Conservation (phyloP, 2,113 vertebrate genomes). For the Myotis lucifugus region DNA sequence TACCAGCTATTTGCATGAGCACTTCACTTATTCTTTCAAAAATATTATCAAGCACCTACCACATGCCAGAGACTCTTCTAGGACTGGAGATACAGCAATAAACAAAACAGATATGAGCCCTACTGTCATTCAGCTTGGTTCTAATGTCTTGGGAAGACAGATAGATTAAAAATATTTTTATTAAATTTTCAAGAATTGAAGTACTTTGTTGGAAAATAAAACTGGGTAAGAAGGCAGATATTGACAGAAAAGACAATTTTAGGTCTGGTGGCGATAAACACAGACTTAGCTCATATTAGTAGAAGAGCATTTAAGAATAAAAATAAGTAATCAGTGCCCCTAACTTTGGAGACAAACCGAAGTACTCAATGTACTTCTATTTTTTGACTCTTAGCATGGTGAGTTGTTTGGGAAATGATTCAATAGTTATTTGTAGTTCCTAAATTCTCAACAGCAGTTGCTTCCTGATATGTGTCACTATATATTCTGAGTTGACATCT, state of each 20-base stretch:
- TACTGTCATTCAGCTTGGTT: constrained; percentile 4
- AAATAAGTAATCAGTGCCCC: constrained; percentile 49
- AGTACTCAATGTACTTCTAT: constrained; percentile 66
- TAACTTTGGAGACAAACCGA: constrained; percentile 66
- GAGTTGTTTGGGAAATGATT: constrained; percentile 75
- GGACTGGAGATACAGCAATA: not conserved
- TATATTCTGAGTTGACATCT: constrained; percentile 75
- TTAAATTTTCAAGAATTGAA: constrained; percentile 40
- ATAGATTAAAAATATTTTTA: constrained; percentile 5
- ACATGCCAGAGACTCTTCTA: not conserved
- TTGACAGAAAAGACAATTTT: constrained; percentile 5
- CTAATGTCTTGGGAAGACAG: not conserved
- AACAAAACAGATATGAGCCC: not conserved
- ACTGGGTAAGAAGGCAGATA: not conserved
- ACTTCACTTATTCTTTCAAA: not conserved
- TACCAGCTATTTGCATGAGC: not conserved
- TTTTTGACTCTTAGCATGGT: constrained; percentile 66
- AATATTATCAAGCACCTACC: not conserved
- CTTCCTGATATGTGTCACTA: constrained; percentile 77
- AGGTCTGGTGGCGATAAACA: constrained; percentile 35
- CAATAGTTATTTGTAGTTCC: constrained; percentile 75
- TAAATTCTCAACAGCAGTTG: constrained; percentile 76
- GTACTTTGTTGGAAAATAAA: constrained; percentile 50
- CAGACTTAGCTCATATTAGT: not conserved
- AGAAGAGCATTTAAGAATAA: constrained; percentile 41